Evolutionary conservation across 2,888 invertebrate genomes (phyloP).

Genomic region (Cetonia aurata): DNA sequence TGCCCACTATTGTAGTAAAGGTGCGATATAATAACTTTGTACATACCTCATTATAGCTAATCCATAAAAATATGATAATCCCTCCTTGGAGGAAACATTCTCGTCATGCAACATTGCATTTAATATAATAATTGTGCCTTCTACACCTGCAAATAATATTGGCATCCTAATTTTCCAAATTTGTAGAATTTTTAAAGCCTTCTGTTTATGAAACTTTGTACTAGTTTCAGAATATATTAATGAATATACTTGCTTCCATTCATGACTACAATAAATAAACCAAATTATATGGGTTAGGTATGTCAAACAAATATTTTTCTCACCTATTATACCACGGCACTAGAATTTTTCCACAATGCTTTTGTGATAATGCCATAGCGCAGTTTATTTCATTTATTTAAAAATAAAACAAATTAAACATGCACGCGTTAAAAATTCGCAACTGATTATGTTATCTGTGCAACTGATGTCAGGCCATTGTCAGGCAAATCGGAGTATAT

Average conservation of each 20-base stretch:
- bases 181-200: slow-evolving; percentile 68
- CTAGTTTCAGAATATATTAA: slow-evolving; percentile 65
- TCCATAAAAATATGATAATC: slow-evolving; percentile 73
- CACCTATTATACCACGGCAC: slow-evolving; percentile 66
- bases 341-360: slow-evolving; percentile 54
- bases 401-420: too few relatives aligned
- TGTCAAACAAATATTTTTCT: slow-evolving; percentile 40
- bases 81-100: slow-evolving; percentile 65
- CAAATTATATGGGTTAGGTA: neutral
- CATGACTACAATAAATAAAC: slow-evolving; percentile 59
- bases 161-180: slow-evolving; percentile 73
- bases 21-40: slow-evolving; percentile 6
- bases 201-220: slow-evolving; percentile 59
- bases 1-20: slow-evolving; percentile 8
- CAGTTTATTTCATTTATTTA: neutral
- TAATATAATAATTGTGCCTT: slow-evolving; percentile 72
- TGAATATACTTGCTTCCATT: slow-evolving; percentile 70
- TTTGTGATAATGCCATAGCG: slow-evolving; percentile 61
- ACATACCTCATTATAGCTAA: slow-evolving; percentile 73
- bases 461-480: too few relatives aligned
- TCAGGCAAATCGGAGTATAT: too few relatives aligned
- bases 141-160: slow-evolving; percentile 72
- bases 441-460: too few relatives aligned
- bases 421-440: too few relatives aligned
- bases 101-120: slow-evolving; percentile 67